Base-by-base conservation (phyloP, 2,888 invertebrate species). In the Glaucopsyche alexis region DNA sequence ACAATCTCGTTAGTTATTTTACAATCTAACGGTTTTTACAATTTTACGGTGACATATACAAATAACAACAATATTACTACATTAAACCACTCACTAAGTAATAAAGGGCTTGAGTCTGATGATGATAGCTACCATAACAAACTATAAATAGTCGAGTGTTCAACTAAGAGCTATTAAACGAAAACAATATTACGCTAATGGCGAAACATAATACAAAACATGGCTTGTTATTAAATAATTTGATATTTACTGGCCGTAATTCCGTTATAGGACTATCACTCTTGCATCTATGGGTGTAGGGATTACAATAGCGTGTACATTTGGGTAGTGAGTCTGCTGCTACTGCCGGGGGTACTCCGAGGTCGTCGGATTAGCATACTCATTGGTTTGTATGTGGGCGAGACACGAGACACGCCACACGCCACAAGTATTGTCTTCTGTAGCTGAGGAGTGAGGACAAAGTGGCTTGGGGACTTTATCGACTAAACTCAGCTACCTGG, bases 181-280 rank as follows among this genome's bases (percentile, higher is more conserved):
- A 69, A 69, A 69, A 69, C 69, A 69, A 69, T 49, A 69, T 69
- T 69, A 60, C 29, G 13, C 60, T 60, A 69, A 69, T 47, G 47
- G 69, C 69, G 47, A 69, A 69, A 69, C 45, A 49, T 69, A 69
- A 69, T 69, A 69, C 69, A 29, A 69, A 49, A 69, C 69, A 49
- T 19, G 16, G 19, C 45, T 47, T 69, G 47, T 69, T 69, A 69
- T 69, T 49, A 47, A 66, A 42, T 66, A 42, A 66, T 66, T 42
- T 66, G 4, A 66, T 66, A 66, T 66, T 42, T 42, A 66, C 42
- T 66, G 7, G 42, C 66, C 9, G 7, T 11, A 29, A 69, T 29
- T 13, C 7, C 8, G 19, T 69, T 29, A 29, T 14, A 47, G 13
- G 13, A 49, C 19, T 45, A 11, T 42, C 11, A 1, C 42, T 45